Evolutionary conservation across 2,888 invertebrate genomes (phyloP).

Genomic region (Venustoraphidia nigricollis): DNA sequence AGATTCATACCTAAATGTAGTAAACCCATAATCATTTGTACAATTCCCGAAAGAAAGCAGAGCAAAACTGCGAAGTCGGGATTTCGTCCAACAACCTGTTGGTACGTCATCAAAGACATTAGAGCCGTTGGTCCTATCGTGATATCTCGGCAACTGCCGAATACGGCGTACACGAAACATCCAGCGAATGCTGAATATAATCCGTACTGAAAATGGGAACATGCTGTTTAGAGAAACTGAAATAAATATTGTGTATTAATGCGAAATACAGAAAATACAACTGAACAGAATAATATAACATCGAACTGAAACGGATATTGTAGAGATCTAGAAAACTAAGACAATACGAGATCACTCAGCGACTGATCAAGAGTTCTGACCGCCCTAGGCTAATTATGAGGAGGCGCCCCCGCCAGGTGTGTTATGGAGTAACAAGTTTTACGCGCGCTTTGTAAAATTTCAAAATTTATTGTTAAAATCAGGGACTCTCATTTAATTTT

Average conservation of each 20-base stretch:
- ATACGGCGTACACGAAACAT: slow-evolving; percentile 77
- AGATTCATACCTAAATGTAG: slow-evolving; percentile 54
- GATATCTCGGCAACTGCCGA: slow-evolving; percentile 80
- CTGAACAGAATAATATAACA: not conserved
- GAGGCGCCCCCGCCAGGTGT: no score
- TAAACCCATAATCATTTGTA: slow-evolving; percentile 68
- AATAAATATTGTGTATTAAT: not conserved
- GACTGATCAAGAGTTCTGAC: no score
- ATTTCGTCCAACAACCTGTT: slow-evolving; percentile 52
- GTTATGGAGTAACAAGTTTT: no score
- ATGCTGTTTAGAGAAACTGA: not conserved
- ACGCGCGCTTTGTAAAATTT: no score
- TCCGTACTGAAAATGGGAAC: slow-evolving; percentile 56
- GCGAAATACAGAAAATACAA: not conserved
- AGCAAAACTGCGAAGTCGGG: slow-evolving; percentile 68
- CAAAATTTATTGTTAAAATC: no score
- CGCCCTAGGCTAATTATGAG: no score
- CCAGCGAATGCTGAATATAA: slow-evolving; percentile 90
- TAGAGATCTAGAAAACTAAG: no score
- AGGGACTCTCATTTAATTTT: no score
- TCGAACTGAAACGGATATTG: no score
- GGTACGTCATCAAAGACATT: slow-evolving; percentile 80
- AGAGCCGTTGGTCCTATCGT: slow-evolving; percentile 89
- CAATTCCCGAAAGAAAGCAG: slow-evolving; percentile 67
- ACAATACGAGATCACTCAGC: no score